Base-by-base conservation (phyloP, 2,888 invertebrate genomes). In the Keiferia lycopersicella region DNA sequence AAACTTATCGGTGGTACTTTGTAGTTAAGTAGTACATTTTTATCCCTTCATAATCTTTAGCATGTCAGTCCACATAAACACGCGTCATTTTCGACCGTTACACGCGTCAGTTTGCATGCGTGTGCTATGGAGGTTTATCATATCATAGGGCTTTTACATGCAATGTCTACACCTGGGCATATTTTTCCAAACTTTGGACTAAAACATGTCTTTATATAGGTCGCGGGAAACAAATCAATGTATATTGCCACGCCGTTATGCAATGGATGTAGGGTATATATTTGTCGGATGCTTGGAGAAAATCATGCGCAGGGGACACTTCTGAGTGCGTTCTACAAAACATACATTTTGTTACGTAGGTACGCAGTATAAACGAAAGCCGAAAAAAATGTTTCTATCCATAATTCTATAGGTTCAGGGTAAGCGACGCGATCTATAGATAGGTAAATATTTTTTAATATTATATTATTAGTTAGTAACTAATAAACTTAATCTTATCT, bases 21-120 rank as follows among this genome's bases (percentile, higher is more conserved):
- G n/a, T n/a, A n/a, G n/a, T n/a, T 30, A 30, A 30, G 30, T 30
- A 30, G 30, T 30, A n/a, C n/a, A n/a, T 30, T 30, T 30, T 30
- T 30, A 30, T 30, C 2, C 30, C 6, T 30, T n/a, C n/a, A n/a
- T 26, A 61, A 56, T 50, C 58, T 65, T 73, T 79, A 75, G 78
- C 79, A 70, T 76, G 73, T 71, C 59, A 73, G 73, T 59, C 69
- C 73, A 74, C 75, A 16, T 16, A 6, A 53, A 10, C 20, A 53
- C 20, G 22, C n/a, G 26, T 34, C 70, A 74, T 75, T 72, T 72
- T 75, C 63, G 69, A 73, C 78, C 79, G 79, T 80, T 81, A 81
- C 70, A 68, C 70, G 26, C 76, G 77, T 74, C 83, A 83, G 82
- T 78, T 81, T 80, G 81, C 74, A 68, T 66, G 69, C 67, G 66